Conservation (phyloP, 2,888 invertebrate genomes). For the Stenotaenia linearis region DNA sequence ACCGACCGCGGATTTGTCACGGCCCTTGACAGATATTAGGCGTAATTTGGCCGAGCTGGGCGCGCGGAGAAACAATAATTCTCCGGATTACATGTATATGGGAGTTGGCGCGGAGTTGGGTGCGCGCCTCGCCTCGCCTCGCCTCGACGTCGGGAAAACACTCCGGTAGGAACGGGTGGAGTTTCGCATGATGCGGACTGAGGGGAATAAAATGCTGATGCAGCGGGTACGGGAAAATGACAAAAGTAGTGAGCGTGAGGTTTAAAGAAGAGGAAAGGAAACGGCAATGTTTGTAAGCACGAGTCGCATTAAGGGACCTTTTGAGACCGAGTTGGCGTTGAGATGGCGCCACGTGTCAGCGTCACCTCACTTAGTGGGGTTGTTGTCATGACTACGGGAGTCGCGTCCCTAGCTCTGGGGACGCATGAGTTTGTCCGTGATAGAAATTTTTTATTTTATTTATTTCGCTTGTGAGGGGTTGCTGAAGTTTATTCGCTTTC, state of each 20-base stretch:
- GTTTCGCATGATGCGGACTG: not conserved
- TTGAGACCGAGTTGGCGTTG: not conserved
- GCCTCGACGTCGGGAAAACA: not conserved
- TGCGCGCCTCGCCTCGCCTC: not conserved
- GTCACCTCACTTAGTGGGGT: slow-evolving; percentile 1
- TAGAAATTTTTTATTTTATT: slow-evolving; percentile 8
- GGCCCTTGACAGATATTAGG: not conserved
- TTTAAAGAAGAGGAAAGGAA: not conserved
- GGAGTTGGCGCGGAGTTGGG: not conserved
- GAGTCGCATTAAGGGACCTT: slow-evolving; percentile 5
- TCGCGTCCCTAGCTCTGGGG: not conserved
- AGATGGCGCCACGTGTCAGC: slow-evolving; percentile 9
- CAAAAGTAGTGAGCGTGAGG: not conserved
- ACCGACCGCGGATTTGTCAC: not conserved
- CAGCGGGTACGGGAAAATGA: not conserved
- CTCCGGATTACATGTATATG: slow-evolving; percentile 4
- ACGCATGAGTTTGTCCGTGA: slow-evolving; percentile 1
- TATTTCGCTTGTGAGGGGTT: not conserved
- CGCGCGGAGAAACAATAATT: not conserved
- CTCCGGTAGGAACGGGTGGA: not conserved
- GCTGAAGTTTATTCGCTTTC: not conserved
- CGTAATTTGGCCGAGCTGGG: not conserved
- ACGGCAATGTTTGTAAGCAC: not conserved
- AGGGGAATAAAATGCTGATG: not conserved
- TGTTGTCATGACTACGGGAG: not conserved